Evolutionary conservation across 2,797 vertebrate species (phyloP), one percentile per base, ranked within the genome.

Genomic region (Labroides dimidiatus): DNA sequence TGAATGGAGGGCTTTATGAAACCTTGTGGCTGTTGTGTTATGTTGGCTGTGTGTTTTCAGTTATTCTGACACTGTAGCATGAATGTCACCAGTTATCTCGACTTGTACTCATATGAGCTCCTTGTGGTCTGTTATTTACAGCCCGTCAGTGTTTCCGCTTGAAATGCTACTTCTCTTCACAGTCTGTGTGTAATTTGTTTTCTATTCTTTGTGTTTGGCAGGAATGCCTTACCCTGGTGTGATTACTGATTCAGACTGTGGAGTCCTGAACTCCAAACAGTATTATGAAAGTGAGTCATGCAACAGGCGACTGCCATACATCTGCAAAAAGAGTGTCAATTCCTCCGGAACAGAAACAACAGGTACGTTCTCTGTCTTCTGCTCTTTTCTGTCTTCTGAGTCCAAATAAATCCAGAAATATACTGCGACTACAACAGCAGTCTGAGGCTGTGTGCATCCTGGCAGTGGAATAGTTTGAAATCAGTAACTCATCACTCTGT

Each of bases 301-400:
- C 75, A 93, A 92, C 67, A 86, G 82, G 17, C 80, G 54, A 4
- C 90, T 98, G 81, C 96, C 98, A 0, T 99, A 98, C 65, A 44
- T 97, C 84, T 99, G 98, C 88, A 94, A 96, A 88, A 99, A 99
- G 81, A 85, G 75, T 0, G 10, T 93, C 21, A 94, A 84, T 12
- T 52, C 78, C 14, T 79, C 89, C 33, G 69, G 65, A 16, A 21
- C 63, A 0, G 72, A 80, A 4, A 19, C 83, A 33, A 55, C 93
- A 87, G 96, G 97, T 98, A 21, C 14, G 79, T 64, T 16, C 2
- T 0, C 16, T n/a, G 4, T 13, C 30, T n/a, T 68, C 41, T 50
- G n/a, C 41, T 10, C 19, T 9, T 4, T 1, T 6, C 9, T n/a
- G 16, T 56, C 41, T 7, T 43, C 20, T 71, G 6, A 39, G n/a